Evolutionary conservation across 2,888 invertebrate genomes (phyloP).

Genomic region (Cryptophagus acutangulus): DNA sequence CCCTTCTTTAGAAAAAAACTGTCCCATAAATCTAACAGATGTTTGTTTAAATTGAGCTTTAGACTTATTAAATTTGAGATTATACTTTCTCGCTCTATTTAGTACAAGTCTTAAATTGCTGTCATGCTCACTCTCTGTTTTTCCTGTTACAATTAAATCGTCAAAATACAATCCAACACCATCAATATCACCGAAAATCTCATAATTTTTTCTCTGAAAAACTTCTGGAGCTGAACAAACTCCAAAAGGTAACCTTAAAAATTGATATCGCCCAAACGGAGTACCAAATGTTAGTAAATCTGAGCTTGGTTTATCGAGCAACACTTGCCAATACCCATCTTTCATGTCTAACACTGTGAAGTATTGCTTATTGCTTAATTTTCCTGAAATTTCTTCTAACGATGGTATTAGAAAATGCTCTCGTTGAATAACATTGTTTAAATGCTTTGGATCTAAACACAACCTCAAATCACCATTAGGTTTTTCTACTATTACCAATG

Average conservation of each 20-base stretch:
- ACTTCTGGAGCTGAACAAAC: slow-evolving; percentile 18
- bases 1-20: slow-evolving; percentile 17
- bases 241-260: slow-evolving; percentile 17
- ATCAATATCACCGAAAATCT: slow-evolving; percentile 25
- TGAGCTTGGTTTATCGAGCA: slow-evolving; percentile 11
- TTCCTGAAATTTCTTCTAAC: slow-evolving; percentile 17
- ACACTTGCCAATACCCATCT: slow-evolving; percentile 21
- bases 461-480: slow-evolving; percentile 15
- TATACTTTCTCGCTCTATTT: slow-evolving; percentile 19
- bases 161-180: slow-evolving; percentile 22
- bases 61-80: slow-evolving; percentile 20
- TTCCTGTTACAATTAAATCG: slow-evolving; percentile 19
- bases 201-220: slow-evolving; percentile 17
- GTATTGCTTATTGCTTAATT: slow-evolving; percentile 17
- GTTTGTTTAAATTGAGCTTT: slow-evolving; percentile 16
- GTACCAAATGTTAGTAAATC: slow-evolving; percentile 20
- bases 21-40: slow-evolving; percentile 18
- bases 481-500: slow-evolving; percentile 17
- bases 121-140: slow-evolving; percentile 18
- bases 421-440: slow-evolving; percentile 15
- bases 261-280: slow-evolving; percentile 19
- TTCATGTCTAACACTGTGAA: slow-evolving; percentile 24
- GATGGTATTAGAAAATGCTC: slow-evolving; percentile 17
- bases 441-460: slow-evolving; percentile 15
- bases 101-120: slow-evolving; percentile 17